Percentiles rank a stretch among this genome's conserved stretches.
phyloP scores from a whole-genome alignment of 1,140 invertebrate genomes.

The Drosophila santomea region DNA sequence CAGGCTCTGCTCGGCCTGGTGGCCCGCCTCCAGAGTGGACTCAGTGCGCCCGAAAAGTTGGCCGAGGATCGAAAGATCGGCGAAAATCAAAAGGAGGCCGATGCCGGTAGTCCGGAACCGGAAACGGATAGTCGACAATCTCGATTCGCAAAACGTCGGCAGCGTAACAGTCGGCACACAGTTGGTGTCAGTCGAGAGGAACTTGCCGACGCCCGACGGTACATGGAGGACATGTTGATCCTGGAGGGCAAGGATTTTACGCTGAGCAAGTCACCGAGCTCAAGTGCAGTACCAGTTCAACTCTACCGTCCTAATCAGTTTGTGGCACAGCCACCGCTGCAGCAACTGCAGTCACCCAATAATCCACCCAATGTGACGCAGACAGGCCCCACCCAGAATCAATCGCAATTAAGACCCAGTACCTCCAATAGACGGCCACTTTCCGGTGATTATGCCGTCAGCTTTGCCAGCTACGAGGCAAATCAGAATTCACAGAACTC shows the following conservation, averaged over 20 bases:
- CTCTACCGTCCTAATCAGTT: slow-evolving; percentile 77
- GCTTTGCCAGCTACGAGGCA: slow-evolving; percentile 57
- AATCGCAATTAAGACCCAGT: slow-evolving; percentile 33
- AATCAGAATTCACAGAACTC: slow-evolving; percentile 21
- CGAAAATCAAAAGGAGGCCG: slow-evolving; percentile 41
- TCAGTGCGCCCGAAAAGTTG: slow-evolving; percentile 86
- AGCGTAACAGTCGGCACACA: slow-evolving; percentile 89
- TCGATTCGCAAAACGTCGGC: slow-evolving; percentile 84
- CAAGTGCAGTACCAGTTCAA: slow-evolving; percentile 74
- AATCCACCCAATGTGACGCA: background rate
- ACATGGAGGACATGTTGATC: slow-evolving; percentile 88
- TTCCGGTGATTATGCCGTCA: slow-evolving; percentile 75
- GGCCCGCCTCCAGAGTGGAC: slow-evolving; percentile 89
- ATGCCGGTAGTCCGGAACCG: slow-evolving; percentile 22
- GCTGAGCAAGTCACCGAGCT: slow-evolving; percentile 72
- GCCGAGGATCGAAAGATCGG: slow-evolving; percentile 2
- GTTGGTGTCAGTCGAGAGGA: slow-evolving; percentile 93
- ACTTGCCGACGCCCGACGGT: slow-evolving; percentile 89
- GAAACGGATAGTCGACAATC: slow-evolving; percentile 53
- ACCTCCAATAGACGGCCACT: slow-evolving; percentile 53
- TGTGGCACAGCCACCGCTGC: slow-evolving; percentile 35
- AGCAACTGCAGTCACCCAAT: slow-evolving; percentile 8
- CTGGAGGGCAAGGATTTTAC: slow-evolving; percentile 73
- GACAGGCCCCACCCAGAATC: slow-evolving; percentile 7
- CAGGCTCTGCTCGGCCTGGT: slow-evolving; percentile 90